Percentiles rank a stretch among this genome's conserved stretches.
Evolutionary conservation across 2,888 invertebrate genomes (phyloP).

Genomic region (Acanthosoma haemorrhoidale): DNA sequence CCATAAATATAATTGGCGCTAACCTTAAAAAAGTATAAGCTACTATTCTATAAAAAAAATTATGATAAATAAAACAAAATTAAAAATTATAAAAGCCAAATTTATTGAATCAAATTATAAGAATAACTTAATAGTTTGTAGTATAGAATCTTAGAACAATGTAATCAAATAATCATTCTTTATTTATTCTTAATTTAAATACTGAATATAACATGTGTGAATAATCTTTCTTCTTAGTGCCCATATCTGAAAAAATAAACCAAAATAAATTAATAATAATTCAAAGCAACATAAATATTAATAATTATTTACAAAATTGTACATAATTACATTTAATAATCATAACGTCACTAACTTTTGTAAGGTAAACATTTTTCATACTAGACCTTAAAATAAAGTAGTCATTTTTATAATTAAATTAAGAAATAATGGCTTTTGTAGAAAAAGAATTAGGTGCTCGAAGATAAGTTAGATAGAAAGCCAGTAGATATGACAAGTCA

Average conservation of each 20-base stretch:
- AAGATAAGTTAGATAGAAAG: too few species aligned
- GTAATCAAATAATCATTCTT: not conserved
- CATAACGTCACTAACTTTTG: too few species aligned
- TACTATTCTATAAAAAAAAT: not conserved
- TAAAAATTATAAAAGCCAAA: not conserved
- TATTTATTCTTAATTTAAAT: not conserved
- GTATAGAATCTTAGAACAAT: not conserved
- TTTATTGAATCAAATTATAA: not conserved
- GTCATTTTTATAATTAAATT: too few species aligned
- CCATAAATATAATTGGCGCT: too few species aligned
- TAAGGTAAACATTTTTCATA: too few species aligned
- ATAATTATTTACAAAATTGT: too few species aligned
- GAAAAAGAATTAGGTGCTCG: too few species aligned
- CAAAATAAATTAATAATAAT: not conserved
- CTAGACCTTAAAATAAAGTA: too few species aligned
- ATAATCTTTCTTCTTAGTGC: not conserved
- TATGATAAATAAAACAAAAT: not conserved
- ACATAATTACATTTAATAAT: too few species aligned
- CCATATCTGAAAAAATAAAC: not conserved
- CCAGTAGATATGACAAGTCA: too few species aligned
- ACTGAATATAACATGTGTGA: not conserved
- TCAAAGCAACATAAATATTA: too few species aligned
- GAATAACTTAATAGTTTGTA: not conserved
- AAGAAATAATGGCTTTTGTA: too few species aligned
- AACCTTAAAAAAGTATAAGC: not conserved